These are phyloP conservation scores for Aphodius sticticus DNA, from an alignment of 2,888 invertebrate species.

Conservation along the genomic window DNA sequence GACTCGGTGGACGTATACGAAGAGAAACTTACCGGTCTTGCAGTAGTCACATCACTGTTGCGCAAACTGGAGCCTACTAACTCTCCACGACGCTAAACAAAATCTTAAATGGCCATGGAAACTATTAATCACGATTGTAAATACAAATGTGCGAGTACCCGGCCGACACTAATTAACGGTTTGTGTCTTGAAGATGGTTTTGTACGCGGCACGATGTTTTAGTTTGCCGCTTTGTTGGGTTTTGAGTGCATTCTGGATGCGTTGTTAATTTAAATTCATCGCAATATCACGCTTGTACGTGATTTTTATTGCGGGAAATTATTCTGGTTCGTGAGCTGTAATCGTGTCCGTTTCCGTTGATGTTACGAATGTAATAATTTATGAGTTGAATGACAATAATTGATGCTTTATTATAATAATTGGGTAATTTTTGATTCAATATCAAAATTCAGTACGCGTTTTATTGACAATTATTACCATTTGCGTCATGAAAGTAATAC, in stretches of 20 bases:
- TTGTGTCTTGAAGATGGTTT: neutral
- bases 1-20: neutral
- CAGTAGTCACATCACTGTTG: constrained; percentile 12
- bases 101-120: constrained; percentile 23
- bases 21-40: constrained; percentile 17
- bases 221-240: neutral
- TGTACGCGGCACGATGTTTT: constrained; percentile 16
- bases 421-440: too few species aligned
- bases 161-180: constrained; percentile 19
- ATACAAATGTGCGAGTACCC: constrained; percentile 21
- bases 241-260: neutral
- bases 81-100: neutral
- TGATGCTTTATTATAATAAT: too few species aligned
- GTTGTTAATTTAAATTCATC: neutral
- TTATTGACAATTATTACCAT: too few species aligned
- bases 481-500: too few species aligned
- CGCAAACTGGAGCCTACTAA: constrained; percentile 8
- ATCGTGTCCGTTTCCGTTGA: neutral
- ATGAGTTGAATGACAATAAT: neutral
- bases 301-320: neutral
- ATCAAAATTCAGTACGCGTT: too few species aligned
- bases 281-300: neutral
- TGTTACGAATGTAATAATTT: neutral
- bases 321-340: neutral
- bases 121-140: constrained; percentile 23